A percentile compares a stretch with the other conserved stretches of the same genome.
Evolutionary conservation across 2,797 vertebrate genomes (phyloP).

Genomic region (Morelia viridis): DNA sequence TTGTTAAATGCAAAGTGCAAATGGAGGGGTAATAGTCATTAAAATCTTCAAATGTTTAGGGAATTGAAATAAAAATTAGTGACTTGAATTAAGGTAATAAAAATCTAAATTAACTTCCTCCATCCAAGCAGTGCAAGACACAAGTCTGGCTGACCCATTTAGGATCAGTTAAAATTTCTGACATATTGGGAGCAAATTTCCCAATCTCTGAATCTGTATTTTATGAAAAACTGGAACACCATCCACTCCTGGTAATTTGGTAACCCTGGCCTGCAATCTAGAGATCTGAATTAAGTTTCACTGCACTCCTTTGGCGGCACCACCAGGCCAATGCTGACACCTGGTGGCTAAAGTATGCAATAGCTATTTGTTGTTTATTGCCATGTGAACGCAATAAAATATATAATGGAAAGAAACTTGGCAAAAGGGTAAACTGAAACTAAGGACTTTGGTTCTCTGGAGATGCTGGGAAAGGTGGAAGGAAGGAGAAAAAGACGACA

Average conservation of each 20-base stretch:
- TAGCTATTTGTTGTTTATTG: background rate
- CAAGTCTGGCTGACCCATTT: background rate
- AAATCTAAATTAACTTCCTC: background rate
- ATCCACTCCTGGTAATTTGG: background rate
- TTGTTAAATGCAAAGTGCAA: background rate
- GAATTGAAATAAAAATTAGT: background rate
- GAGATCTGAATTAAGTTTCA: background rate
- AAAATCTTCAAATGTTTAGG: background rate
- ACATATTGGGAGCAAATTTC: background rate
- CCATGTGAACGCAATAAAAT: background rate
- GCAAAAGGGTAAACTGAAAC: background rate
- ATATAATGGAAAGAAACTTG: background rate
- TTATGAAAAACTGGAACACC: background rate
- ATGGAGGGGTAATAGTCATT: background rate
- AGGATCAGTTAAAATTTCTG: background rate
- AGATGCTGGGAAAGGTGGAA: background rate
- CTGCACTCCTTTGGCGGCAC: background rate
- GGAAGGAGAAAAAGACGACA: background rate
- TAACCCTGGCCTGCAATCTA: background rate
- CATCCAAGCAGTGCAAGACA: background rate
- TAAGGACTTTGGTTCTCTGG: background rate
- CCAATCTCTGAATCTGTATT: background rate
- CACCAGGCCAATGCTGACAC: constrained; percentile 37
- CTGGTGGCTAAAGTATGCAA: constrained; percentile 30
- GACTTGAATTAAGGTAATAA: background rate